These are phyloP conservation scores for Pipistrellus nathusii DNA, from an alignment of 2,797 vertebrate species.

Conservation along the genomic window DNA sequence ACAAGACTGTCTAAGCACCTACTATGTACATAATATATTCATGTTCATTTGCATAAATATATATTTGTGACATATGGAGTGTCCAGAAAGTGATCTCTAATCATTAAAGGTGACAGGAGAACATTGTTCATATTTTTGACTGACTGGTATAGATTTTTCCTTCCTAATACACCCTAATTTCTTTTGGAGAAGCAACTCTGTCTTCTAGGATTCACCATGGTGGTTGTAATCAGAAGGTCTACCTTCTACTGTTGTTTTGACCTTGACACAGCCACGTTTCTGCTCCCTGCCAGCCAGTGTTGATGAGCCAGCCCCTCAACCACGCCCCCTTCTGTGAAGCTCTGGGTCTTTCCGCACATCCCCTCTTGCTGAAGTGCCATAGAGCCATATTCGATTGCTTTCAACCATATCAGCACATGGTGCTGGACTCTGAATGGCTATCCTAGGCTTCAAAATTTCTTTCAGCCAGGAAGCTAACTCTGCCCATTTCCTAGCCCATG, in stretches of 20 bases:
- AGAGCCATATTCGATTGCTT: neutral
- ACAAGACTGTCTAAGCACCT: neutral
- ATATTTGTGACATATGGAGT: neutral
- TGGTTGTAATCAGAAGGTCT: neutral
- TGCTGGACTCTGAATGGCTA: neutral
- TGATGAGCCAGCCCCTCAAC: neutral
- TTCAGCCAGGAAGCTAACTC: neutral
- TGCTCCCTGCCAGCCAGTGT: neutral
- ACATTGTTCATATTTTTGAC: neutral
- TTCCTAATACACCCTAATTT: neutral
- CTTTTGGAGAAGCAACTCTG: neutral
- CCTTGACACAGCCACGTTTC: neutral
- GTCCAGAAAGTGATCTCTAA: neutral
- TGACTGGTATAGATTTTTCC: neutral
- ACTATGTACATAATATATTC: no score
- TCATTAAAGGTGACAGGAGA: neutral
- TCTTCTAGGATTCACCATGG: neutral
- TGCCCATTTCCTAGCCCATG: neutral
- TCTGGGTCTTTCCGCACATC: neutral
- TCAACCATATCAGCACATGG: neutral
- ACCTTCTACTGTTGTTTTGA: neutral
- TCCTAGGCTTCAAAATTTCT: neutral
- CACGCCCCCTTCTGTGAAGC: neutral
- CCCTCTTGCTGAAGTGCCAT: neutral
- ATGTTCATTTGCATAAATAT: neutral